Base-by-base conservation (phyloP, 2,113 vertebrate genomes). In the Cyphomyrus discorhynchus region DNA sequence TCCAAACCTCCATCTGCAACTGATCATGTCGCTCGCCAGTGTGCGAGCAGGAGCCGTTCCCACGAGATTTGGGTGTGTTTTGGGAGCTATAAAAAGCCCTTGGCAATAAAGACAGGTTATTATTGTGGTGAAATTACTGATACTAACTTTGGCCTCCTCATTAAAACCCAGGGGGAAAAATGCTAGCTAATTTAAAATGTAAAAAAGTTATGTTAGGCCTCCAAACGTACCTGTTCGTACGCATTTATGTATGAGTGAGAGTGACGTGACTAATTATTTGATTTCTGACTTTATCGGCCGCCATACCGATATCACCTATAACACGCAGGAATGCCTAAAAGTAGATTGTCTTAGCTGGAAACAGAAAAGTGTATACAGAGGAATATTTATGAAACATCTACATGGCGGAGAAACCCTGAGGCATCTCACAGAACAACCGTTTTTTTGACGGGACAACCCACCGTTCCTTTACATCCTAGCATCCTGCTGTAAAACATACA, bases 71-170 rank as follows among this genome's bases (percentile, higher is more conserved):
- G 91, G 93, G 94, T 80, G 94, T 95, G 93, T 95, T 88, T 92
- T 89, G 90, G 70, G 91, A 89, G 94, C 95, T 98, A 97, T 96
- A 97, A 97, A 97, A 97, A 97, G 96, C 92, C 92, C 24, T 92
- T 95, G 94, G 95, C 93, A 94, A 91, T 47, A 89, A 92, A 91
- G 92, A 94, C 90, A 0, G 92, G 85, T 95, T 83, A 96, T 97
- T 95, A 96, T 82, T 90, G 91, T 74, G 92, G 93, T n/a, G 91
- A 84, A 94, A 94, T 91, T 87, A 92, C 92, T 85, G 93, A 93
- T 91, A 93, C 17, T 90, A 90, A 87, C 86, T 89, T 70, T 49
- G 90, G 91, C 89, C 85, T 70, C 56, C 47, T 3, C 24, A 88
- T 92, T 88, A 35, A 90, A 91, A 31, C 87, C 89, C 21, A 13